Evolutionary conservation across 2,888 invertebrate species (phyloP), one percentile per base, ranked within the genome.

Genomic region (Branchinecta sandiegonensis): DNA sequence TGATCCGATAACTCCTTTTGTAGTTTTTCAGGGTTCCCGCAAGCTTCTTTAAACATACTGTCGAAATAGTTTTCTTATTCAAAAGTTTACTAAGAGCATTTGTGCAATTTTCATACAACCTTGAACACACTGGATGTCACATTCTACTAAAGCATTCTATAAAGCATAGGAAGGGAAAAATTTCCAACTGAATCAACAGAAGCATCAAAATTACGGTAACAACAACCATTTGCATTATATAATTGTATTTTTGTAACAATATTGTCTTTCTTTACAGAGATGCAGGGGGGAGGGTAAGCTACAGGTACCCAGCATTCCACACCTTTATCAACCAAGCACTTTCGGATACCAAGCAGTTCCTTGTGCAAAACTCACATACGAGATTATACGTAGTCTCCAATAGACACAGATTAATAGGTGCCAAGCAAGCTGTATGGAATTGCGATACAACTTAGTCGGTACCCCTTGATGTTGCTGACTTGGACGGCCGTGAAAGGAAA

Each of bases 301-400:
- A 23, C 2, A 3, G 23, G 1, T 50, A 50, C 50, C n/a, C 50
- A 50, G 50, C 50, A 50, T 50, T 50, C 50, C 50, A 50, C 50
- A 50, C 50, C 50, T 50, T 50, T 50, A 50, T 50, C 50, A 50
- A 50, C n/a, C 50, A 50, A 50, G n/a, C 50, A 50, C n/a, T 50
- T 50, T 2, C n/a, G 50, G 50, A 50, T 50, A 50, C n/a, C n/a
- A 3, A 50, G 50, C 50, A 50, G 50, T n/a, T 50, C 50, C 50
- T 50, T 50, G n/a, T 3, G 50, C 50, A 50, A 50, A 50, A 50
- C 50, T 50, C 3, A 2, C 50, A 48, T n/a, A 48, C 50, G 50
- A n/a, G 50, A n/a, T 48, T n/a, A 13, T 1, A 50, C 50, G 50
- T 50, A 1, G 2, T 50, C 50, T 3, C 50, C 50, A 50, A 50